Conservation (phyloP, 2,888 invertebrate genomes). For the Megamerina dolium region DNA sequence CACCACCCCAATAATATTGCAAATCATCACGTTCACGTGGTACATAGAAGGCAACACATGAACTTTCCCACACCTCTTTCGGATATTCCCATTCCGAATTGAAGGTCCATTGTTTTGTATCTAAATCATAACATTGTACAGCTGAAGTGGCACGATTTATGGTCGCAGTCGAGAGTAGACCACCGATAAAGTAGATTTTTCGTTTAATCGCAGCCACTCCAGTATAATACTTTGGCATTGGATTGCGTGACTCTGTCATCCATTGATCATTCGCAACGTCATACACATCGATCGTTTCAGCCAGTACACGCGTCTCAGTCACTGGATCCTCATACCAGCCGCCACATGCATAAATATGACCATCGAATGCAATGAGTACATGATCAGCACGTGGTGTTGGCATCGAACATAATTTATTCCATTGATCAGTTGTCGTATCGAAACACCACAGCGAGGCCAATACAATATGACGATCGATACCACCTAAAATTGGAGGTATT, state of each 20-base stretch:
- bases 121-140: constrained; percentile 62
- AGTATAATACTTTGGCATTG: constrained; percentile 63
- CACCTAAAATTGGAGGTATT: constrained; percentile 33
- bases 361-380: constrained; percentile 55
- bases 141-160: constrained; percentile 62
- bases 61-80: constrained; percentile 67
- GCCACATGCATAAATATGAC: constrained; percentile 59
- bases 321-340: constrained; percentile 58
- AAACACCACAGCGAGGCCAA: constrained; percentile 53
- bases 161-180: constrained; percentile 60
- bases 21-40: constrained; percentile 51
- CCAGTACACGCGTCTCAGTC: constrained; percentile 53
- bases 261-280: constrained; percentile 56
- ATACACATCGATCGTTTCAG: constrained; percentile 61
- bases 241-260: constrained; percentile 57
- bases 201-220: constrained; percentile 59
- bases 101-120: constrained; percentile 55
- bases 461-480: constrained; percentile 47
- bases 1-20: too few relatives aligned
- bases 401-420: constrained; percentile 55
- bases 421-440: constrained; percentile 52
- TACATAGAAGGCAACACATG: constrained; percentile 61
- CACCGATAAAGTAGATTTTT: constrained; percentile 64
- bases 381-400: constrained; percentile 61
- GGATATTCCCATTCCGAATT: constrained; percentile 57